A percentile compares a stretch with the other conserved stretches of the same genome.
phyloP scores from a whole-genome alignment of 1,140 invertebrate genomes.

The Globodera rostochiensis region DNA sequence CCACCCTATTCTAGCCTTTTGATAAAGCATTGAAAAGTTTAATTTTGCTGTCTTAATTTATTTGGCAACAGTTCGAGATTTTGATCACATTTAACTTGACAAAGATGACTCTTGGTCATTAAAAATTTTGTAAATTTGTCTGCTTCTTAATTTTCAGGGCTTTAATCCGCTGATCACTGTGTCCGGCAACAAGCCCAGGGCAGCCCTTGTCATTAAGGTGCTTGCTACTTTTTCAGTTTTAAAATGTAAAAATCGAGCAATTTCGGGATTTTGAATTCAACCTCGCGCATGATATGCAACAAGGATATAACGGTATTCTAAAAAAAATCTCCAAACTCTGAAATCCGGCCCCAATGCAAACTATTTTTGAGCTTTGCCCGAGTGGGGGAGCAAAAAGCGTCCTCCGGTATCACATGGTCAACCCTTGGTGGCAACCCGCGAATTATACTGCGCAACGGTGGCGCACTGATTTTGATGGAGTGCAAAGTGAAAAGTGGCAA shows the following conservation, averaged over 20 bases:
- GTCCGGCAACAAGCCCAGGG: conserved; percentile 70
- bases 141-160: not conserved
- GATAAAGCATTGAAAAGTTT: too few relatives aligned
- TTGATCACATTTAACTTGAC: too few relatives aligned
- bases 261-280: too few relatives aligned
- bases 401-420: conserved; percentile 76
- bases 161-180: conserved; percentile 67
- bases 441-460: conserved; percentile 92
- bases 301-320: too few relatives aligned
- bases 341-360: conserved; percentile 99
- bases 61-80: too few relatives aligned
- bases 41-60: too few relatives aligned
- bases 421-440: conserved; percentile 93
- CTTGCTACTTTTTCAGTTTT: conserved; percentile 27
- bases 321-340: too few relatives aligned
- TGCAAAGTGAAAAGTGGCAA: conserved; percentile 90
- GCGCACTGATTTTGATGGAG: conserved; percentile 88
- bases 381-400: conserved; percentile 69
- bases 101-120: too few relatives aligned
- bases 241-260: too few relatives aligned
- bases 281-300: too few relatives aligned
- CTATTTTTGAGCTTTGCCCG: conserved; percentile 97
- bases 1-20: too few relatives aligned
- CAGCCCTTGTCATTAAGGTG: conserved; percentile 63
- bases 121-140: too few relatives aligned